phyloP scores from a whole-genome alignment of 2,113 vertebrate genomes.

The Butastur rufipennis region DNA sequence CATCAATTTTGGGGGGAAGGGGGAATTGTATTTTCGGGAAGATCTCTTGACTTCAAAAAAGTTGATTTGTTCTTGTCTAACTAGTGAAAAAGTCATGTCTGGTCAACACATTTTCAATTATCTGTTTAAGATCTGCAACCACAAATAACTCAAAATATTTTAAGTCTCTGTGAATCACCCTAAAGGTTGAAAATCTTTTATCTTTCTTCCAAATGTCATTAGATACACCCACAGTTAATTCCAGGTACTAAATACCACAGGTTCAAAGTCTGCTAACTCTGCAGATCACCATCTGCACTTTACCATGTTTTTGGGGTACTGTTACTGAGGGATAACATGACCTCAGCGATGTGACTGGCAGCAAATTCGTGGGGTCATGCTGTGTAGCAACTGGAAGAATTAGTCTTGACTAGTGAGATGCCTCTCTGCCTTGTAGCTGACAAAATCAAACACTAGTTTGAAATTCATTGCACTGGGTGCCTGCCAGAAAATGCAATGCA shows the following conservation, averaged over 20 bases:
- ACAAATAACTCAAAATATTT: slow-evolving; percentile 6
- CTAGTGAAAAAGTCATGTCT: background rate
- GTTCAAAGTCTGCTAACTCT: background rate
- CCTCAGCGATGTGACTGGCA: background rate
- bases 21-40: background rate
- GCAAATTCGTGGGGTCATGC: background rate
- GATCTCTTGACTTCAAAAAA: background rate
- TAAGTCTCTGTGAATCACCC: background rate
- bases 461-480: slow-evolving; percentile 8
- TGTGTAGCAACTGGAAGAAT: slow-evolving; percentile 1
- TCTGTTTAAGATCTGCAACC: background rate
- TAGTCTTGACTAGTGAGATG: slow-evolving; percentile 21
- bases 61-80: background rate
- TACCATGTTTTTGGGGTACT: background rate
- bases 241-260: background rate
- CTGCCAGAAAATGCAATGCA: slow-evolving; percentile 32
- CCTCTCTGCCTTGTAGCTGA: slow-evolving; percentile 6
- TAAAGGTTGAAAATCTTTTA: background rate
- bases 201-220: background rate
- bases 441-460: slow-evolving; percentile 37
- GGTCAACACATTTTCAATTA: background rate
- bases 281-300: background rate
- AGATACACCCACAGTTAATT: background rate
- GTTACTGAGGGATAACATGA: background rate
- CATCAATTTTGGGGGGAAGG: accelerated